Evolutionary conservation across 2,113 vertebrate species (phyloP).

Genomic region (Setophaga petechia): DNA sequence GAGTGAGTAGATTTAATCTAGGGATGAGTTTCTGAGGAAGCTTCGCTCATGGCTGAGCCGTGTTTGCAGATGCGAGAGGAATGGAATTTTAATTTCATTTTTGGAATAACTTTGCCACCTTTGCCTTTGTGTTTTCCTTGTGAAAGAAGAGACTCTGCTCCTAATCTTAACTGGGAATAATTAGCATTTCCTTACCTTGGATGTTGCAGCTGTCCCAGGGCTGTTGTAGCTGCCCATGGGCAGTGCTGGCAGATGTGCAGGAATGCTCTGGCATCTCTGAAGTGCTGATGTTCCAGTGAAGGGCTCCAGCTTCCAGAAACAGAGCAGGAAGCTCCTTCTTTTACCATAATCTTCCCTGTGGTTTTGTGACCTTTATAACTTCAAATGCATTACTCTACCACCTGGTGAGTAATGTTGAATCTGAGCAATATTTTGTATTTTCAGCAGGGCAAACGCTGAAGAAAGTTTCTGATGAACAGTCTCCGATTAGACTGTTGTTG

Average conservation of each 20-base stretch:
- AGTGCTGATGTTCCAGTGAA: background rate
- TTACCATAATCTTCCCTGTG: background rate
- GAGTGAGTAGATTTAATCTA: background rate
- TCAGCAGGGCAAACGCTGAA: constrained; percentile 20
- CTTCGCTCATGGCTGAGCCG: background rate
- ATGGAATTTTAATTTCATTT: background rate
- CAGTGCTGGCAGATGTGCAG: background rate
- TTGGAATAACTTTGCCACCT: background rate
- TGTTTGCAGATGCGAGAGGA: background rate
- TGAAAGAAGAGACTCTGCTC: background rate
- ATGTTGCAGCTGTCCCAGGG: background rate
- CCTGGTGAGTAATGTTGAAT: background rate
- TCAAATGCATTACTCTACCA: background rate
- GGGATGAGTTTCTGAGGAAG: background rate
- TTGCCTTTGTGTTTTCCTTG: background rate
- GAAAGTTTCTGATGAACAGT: constrained; percentile 56
- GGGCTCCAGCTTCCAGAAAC: background rate
- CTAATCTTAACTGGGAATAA: background rate
- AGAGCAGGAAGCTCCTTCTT: background rate
- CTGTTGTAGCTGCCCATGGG: background rate
- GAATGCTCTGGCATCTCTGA: background rate
- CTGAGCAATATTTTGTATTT: constrained; percentile 28
- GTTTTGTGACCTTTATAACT: background rate
- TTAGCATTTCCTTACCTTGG: background rate
- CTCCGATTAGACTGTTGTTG: constrained; percentile 57